Evolutionary conservation across 2,888 invertebrate genomes (phyloP).

Genomic region (Aelia acuminata): DNA sequence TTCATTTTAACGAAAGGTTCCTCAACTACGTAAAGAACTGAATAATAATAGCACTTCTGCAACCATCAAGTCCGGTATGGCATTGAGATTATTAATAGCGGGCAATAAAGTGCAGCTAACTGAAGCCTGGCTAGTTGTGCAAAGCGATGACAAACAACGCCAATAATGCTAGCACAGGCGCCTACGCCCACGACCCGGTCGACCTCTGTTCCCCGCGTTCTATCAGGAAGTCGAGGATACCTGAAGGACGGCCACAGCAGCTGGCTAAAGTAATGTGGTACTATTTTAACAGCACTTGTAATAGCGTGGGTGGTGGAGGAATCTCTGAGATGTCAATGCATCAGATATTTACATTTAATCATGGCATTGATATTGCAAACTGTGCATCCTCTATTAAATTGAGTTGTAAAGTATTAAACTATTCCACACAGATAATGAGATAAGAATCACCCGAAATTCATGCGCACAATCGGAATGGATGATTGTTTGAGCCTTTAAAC

Average conservation of each 20-base stretch:
- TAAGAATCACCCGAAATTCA: no score
- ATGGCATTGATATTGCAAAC: no score
- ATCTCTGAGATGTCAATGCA: not conserved
- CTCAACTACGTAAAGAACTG: no score
- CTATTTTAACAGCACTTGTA: not conserved
- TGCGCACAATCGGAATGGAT: no score
- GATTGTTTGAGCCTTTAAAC: no score
- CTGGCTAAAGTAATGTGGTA: not conserved
- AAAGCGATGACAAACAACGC: not conserved
- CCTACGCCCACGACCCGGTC: slow-evolving; percentile 14
- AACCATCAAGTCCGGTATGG: not conserved
- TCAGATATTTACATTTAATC: not conserved
- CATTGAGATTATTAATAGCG: not conserved
- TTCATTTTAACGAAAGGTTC: no score
- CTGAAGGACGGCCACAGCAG: not conserved
- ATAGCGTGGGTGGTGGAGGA: not conserved
- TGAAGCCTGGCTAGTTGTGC: not conserved
- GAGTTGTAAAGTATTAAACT: no score
- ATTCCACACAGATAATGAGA: no score
- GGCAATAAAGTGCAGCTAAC: not conserved
- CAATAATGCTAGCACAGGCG: slow-evolving; percentile 5
- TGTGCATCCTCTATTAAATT: no score
- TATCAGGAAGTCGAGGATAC: slow-evolving; percentile 13
- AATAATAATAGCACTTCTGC: not conserved
- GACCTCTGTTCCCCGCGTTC: slow-evolving; percentile 12